Evolutionary conservation across 2,888 invertebrate species (phyloP).

Genomic region (Papilio protenor): DNA sequence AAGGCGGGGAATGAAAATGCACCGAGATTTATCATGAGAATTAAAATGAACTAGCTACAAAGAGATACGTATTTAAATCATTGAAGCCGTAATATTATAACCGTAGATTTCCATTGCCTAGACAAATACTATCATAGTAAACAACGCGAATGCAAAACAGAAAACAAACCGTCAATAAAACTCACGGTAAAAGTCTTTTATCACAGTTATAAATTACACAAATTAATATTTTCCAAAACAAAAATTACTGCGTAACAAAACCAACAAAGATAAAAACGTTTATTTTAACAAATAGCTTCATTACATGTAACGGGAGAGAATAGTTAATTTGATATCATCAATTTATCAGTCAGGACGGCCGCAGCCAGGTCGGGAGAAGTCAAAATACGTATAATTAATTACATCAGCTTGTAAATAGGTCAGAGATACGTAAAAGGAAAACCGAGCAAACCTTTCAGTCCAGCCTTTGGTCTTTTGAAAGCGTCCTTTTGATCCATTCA

Average conservation of each 20-base stretch:
- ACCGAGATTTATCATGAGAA: neutral
- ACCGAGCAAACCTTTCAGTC: constrained; percentile 18
- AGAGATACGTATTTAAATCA: neutral
- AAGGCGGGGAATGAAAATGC: neutral
- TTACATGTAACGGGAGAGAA: constrained; percentile 3
- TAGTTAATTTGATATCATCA: constrained; percentile 10
- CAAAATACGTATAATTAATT: constrained; percentile 39
- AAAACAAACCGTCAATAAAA: no score
- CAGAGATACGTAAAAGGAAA: constrained; percentile 21
- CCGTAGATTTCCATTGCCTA: neutral
- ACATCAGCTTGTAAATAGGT: constrained; percentile 35
- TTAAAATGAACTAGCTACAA: neutral
- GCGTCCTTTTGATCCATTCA: constrained; percentile 24
- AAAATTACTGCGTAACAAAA: neutral
- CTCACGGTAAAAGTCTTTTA: no score
- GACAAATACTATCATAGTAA: no score
- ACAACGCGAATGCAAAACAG: no score
- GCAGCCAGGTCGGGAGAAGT: constrained; percentile 6
- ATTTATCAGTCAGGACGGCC: neutral
- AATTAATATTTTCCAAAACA: neutral
- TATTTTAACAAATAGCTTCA: constrained; percentile 11
- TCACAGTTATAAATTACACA: no score
- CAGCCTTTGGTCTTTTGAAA: constrained; percentile 3
- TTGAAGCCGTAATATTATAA: neutral
- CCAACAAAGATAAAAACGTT: neutral